Percentiles rank a stretch among this genome's conserved stretches.
Evolutionary conservation across 2,888 invertebrate genomes (phyloP).

Genomic region (Nomada goodeniana): DNA sequence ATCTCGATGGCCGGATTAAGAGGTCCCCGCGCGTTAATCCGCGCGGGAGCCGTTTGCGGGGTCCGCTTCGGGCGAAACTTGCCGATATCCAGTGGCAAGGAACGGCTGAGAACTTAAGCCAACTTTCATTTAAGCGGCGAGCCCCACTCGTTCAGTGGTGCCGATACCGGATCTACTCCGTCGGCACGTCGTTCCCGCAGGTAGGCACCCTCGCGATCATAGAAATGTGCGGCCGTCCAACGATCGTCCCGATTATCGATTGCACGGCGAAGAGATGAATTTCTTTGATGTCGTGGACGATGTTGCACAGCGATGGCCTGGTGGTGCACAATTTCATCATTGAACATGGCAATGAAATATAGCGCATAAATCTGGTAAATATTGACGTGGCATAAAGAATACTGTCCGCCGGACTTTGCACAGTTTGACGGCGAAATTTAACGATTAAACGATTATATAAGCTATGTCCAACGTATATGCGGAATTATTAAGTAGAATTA

Average conservation of each 20-base stretch:
- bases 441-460: not conserved
- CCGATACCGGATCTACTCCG: slow-evolving; percentile 50
- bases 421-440: no score
- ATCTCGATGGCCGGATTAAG: slow-evolving; percentile 63
- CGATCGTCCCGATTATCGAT: slow-evolving; percentile 52
- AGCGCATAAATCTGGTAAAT: no score
- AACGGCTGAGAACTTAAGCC: slow-evolving; percentile 68
- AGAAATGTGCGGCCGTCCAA: slow-evolving; percentile 47
- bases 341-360: no score
- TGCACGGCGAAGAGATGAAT: not conserved
- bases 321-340: no score
- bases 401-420: no score
- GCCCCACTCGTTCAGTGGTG: slow-evolving; percentile 25
- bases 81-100: slow-evolving; percentile 59
- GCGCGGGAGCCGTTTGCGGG: slow-evolving; percentile 65
- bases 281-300: no score
- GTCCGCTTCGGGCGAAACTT: slow-evolving; percentile 52
- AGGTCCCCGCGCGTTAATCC: slow-evolving; percentile 62
- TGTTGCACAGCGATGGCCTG: no score
- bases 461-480: no score
- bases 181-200: slow-evolving; percentile 58
- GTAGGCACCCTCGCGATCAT: slow-evolving; percentile 43
- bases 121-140: slow-evolving; percentile 64
- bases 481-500: no score
- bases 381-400: no score